Percentiles rank a stretch among this genome's conserved stretches.
phyloP scores from a whole-genome alignment of 23 tunicate genomes.

The Trididemnum clinides region DNA sequence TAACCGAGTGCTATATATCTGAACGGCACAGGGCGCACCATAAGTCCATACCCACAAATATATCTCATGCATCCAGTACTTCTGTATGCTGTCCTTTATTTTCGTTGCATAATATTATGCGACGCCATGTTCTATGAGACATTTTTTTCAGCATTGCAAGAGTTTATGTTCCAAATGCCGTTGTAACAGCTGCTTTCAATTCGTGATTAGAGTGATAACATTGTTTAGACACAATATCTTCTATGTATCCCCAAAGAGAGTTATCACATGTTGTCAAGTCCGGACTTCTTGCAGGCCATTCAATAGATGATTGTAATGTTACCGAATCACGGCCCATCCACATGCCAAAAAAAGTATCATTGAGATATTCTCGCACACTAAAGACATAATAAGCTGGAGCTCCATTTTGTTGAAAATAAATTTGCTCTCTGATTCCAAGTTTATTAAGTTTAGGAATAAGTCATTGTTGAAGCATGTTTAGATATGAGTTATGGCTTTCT shows the following conservation, averaged over 20 bases:
- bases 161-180: slow-evolving; percentile 10
- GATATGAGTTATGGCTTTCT: no score
- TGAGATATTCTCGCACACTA: no score
- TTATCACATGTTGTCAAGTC: slow-evolving; percentile 23
- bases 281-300: slow-evolving; percentile 27
- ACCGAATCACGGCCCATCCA: no score
- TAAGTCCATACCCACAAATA: slow-evolving; percentile 2
- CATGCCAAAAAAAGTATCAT: no score
- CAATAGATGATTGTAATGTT: no score
- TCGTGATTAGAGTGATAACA: slow-evolving; percentile 12
- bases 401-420: no score
- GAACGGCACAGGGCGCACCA: background rate
- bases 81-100: slow-evolving; percentile 12
- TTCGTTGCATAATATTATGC: slow-evolving; percentile 6
- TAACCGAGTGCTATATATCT: no score
- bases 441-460: no score
- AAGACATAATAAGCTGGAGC: no score
- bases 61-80: slow-evolving; percentile 19
- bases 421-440: no score
- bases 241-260: slow-evolving; percentile 21
- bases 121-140: slow-evolving; percentile 32
- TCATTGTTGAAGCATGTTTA: no score
- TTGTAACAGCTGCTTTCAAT: slow-evolving; percentile 11
- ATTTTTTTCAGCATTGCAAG: slow-evolving; percentile 6
- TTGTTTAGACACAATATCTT: slow-evolving; percentile 15